A percentile compares a stretch with the other conserved stretches of the same genome.
These are phyloP conservation scores for Isurus oxyrinchus DNA, from an alignment of 2,113 vertebrate genomes.

Conservation along the genomic window DNA sequence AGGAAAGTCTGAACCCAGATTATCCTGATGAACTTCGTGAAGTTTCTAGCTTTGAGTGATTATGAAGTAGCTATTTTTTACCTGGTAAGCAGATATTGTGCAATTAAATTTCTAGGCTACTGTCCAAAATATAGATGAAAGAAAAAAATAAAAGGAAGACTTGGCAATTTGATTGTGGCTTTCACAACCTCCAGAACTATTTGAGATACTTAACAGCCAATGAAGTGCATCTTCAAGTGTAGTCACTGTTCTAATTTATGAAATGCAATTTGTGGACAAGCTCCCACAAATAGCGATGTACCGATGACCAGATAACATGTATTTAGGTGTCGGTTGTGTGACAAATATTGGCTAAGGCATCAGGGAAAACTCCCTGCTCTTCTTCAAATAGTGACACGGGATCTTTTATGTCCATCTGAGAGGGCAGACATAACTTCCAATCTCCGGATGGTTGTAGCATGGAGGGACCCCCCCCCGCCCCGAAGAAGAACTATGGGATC, in stretches of 20 bases:
- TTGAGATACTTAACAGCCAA: too few relatives aligned
- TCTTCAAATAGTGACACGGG: too few relatives aligned
- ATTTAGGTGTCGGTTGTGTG: not conserved
- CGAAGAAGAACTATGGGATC: not conserved
- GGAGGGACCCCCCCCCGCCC: too few relatives aligned
- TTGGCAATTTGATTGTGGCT: not conserved
- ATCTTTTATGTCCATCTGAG: too few relatives aligned
- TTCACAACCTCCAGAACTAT: too few relatives aligned
- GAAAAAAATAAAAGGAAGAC: not conserved
- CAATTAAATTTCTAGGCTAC: not conserved
- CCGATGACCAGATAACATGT: not conserved
- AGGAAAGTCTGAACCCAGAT: too few relatives aligned
- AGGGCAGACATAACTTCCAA: not conserved
- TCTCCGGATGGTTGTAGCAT: not conserved
- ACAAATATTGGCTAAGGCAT: not conserved
- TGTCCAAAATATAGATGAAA: not conserved
- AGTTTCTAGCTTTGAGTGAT: too few relatives aligned
- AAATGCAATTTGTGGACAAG: too few relatives aligned
- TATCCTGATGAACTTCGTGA: too few relatives aligned
- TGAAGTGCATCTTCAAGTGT: too few relatives aligned
- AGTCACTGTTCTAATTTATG: too few relatives aligned
- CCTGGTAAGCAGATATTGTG: not conserved
- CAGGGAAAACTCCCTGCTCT: not conserved
- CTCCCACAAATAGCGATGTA: not conserved
- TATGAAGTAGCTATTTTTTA: not conserved